A percentile compares a stretch with the other conserved stretches of the same genome.
Evolutionary conservation across 2,888 invertebrate genomes (phyloP).

Genomic region (Leptopilina syphax): DNA sequence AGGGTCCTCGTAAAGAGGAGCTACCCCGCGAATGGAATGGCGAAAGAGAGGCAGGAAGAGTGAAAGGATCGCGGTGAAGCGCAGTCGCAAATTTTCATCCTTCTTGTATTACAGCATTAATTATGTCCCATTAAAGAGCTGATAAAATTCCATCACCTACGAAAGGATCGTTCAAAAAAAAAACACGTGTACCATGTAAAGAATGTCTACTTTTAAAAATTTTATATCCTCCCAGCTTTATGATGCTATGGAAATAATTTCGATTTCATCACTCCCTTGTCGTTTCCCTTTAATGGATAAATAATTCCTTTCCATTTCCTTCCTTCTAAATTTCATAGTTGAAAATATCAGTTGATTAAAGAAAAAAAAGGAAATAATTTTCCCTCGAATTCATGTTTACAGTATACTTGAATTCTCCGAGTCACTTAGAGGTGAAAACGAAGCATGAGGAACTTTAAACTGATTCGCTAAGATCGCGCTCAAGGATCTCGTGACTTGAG

Average conservation of each 20-base stretch:
- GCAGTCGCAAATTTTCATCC: conserved; percentile 68
- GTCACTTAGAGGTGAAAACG: conserved; percentile 25
- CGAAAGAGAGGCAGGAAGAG: conserved; percentile 53
- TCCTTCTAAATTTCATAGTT: too few relatives aligned
- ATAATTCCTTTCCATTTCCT: too few relatives aligned
- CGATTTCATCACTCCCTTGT: too few relatives aligned
- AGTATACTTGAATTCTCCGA: conserved; percentile 3
- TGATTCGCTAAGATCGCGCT: conserved; percentile 34
- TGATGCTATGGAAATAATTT: too few relatives aligned
- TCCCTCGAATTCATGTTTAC: neutral
- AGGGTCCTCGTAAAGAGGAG: conserved; percentile 67
- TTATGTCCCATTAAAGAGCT: conserved; percentile 60
- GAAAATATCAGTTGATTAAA: too few relatives aligned
- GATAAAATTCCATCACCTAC: conserved; percentile 56
- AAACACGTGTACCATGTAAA: too few relatives aligned
- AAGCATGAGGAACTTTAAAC: conserved; percentile 7
- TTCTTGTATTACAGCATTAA: conserved; percentile 60
- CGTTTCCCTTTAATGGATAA: too few relatives aligned
- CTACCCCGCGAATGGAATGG: conserved; percentile 61
- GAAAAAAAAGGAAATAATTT: neutral
- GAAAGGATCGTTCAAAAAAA: neutral
- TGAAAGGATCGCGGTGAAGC: conserved; percentile 54
- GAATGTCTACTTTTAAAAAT: too few relatives aligned
- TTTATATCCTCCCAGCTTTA: too few relatives aligned
- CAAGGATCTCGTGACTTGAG: conserved; percentile 31